Conservation (phyloP, 1,140 invertebrate genomes). For the Habropoda laboriosa region DNA sequence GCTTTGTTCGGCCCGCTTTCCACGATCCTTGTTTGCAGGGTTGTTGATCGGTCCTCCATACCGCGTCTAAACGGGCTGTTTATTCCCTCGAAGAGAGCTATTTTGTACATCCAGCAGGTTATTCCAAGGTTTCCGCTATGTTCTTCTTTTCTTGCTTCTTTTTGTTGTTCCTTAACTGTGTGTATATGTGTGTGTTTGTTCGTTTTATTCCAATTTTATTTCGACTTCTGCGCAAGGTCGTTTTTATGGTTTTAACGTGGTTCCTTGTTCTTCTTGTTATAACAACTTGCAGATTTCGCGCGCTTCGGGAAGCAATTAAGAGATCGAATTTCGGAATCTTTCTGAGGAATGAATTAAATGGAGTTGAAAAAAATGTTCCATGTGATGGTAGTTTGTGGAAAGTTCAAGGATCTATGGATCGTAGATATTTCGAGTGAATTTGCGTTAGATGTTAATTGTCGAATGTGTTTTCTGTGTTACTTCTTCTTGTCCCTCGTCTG, state of each 20-base stretch:
- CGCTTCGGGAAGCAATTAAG: not conserved
- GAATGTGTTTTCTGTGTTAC: too few species aligned
- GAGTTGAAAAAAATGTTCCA: too few species aligned
- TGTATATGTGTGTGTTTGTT: not conserved
- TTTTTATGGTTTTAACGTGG: not conserved
- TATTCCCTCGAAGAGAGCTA: too few species aligned
- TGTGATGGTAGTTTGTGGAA: too few species aligned
- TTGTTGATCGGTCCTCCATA: not conserved
- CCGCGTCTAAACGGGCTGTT: not conserved
- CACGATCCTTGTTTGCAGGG: not conserved
- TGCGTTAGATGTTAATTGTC: too few species aligned
- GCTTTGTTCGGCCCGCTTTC: not conserved
- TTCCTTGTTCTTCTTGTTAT: too few species aligned
- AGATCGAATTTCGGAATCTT: too few species aligned
- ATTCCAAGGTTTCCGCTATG: not conserved
- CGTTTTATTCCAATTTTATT: not conserved
- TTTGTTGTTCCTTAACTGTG: too few species aligned
- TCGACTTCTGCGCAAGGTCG: not conserved
- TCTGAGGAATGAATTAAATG: too few species aligned
- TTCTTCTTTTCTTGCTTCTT: not conserved
- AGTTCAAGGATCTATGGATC: too few species aligned
- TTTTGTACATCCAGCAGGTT: not conserved
- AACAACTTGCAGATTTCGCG: not conserved
- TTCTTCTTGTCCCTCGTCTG: too few species aligned
- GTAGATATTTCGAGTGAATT: too few species aligned